Conservation (phyloP, 2,888 invertebrate genomes). For the Hirtodrosophila histrioides region DNA sequence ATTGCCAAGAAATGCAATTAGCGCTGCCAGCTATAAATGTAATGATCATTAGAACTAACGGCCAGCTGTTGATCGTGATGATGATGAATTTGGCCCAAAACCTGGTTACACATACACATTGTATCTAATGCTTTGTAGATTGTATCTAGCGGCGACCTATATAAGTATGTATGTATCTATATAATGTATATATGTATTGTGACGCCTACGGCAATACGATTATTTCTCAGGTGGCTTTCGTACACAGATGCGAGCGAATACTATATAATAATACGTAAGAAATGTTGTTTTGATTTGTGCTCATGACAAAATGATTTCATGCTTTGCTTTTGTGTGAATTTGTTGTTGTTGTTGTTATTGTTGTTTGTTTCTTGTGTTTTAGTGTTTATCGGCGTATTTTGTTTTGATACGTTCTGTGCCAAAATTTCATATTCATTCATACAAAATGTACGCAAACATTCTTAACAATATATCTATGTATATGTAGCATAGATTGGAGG, state of each 20-base stretch:
- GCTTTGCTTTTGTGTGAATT: slow-evolving; percentile 38
- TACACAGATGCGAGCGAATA: slow-evolving; percentile 7
- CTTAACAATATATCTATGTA: slow-evolving; percentile 17
- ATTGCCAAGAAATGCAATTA: background rate
- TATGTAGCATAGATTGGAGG: background rate
- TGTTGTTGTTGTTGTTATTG: slow-evolving; percentile 9
- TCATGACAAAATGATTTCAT: slow-evolving; percentile 54
- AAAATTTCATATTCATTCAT: slow-evolving; percentile 61
- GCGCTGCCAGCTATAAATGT: background rate
- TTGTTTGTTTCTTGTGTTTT: background rate
- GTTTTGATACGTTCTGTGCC: slow-evolving; percentile 47
- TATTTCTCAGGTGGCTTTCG: slow-evolving; percentile 32
- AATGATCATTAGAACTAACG: slow-evolving; percentile 9
- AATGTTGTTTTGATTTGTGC: slow-evolving; percentile 58
- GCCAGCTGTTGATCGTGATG: background rate
- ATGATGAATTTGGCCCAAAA: slow-evolving; percentile 3
- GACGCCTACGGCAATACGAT: slow-evolving; percentile 33
- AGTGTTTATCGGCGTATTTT: slow-evolving; percentile 46
- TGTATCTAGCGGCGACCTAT: slow-evolving; percentile 16
- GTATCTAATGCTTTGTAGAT: slow-evolving; percentile 1
- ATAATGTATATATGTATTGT: slow-evolving; percentile 17
- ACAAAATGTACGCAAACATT: slow-evolving; percentile 46
- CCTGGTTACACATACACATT: background rate
- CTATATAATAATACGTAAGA: slow-evolving; percentile 23
- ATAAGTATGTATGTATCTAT: slow-evolving; percentile 4